Percentiles rank a stretch among this genome's conserved stretches.
These are phyloP conservation scores for Diplazon laetatorius DNA, from an alignment of 2,888 invertebrate species.

Conservation along the genomic window DNA sequence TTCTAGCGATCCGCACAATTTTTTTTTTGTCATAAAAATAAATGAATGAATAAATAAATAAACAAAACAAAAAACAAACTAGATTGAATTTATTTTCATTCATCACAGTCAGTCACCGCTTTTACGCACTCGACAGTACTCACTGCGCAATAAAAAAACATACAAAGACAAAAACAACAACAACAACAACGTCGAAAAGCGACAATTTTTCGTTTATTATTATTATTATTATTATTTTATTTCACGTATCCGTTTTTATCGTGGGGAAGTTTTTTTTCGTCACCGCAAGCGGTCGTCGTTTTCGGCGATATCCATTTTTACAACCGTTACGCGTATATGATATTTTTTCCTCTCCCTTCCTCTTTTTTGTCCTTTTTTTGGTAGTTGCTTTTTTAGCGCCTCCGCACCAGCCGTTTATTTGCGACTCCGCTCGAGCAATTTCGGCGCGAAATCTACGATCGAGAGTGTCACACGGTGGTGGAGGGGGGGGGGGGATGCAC, in stretches of 20 bases:
- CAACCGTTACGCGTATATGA: neutral
- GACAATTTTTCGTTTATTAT: no score
- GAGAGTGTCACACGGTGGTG: constrained; percentile 21
- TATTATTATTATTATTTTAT: no score
- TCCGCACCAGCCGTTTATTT: constrained; percentile 42
- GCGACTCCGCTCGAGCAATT: constrained; percentile 54
- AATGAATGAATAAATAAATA: no score
- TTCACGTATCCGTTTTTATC: constrained; percentile 7
- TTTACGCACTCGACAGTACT: no score
- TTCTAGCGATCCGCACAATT: neutral
- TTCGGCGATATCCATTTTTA: constrained; percentile 27
- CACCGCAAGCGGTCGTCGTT: constrained; percentile 17
- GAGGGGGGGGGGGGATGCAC: neutral
- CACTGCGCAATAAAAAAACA: no score
- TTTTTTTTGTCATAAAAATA: neutral
- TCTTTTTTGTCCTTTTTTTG: neutral
- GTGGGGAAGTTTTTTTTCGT: constrained; percentile 18
- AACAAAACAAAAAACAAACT: no score
- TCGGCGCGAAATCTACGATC: constrained; percentile 62
- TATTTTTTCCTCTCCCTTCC: neutral
- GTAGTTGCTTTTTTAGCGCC: constrained; percentile 10
- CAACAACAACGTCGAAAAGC: no score
- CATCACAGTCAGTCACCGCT: no score
- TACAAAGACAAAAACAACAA: no score
- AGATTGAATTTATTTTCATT: no score